These are phyloP conservation scores for Crotalus tigris DNA, from an alignment of 2,113 vertebrate genomes.

Conservation along the genomic window DNA sequence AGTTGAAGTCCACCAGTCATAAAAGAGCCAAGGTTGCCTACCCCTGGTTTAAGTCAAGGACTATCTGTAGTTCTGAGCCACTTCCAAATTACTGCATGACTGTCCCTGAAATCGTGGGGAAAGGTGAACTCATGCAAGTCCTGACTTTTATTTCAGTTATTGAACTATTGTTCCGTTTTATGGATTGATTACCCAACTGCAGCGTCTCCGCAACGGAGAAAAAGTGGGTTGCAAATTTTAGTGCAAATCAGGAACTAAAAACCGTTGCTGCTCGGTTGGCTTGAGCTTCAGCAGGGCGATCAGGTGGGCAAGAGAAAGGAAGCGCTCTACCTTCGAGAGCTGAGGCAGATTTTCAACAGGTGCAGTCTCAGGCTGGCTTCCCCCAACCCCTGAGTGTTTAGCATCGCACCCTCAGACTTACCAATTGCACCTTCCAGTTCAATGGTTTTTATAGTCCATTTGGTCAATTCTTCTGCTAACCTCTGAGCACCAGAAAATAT, in stretches of 20 bases:
- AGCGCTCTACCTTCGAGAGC: neutral
- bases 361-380: neutral
- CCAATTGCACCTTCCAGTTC: neutral
- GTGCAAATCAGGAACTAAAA: neutral
- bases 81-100: neutral
- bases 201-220: neutral
- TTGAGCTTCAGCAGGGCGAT: neutral
- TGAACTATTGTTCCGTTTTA: neutral
- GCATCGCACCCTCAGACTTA: neutral
- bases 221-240: neutral
- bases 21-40: no score
- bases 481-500: neutral
- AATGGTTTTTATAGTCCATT: neutral
- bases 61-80: neutral
- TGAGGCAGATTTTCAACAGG: neutral
- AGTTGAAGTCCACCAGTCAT: no score
- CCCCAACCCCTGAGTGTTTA: neutral
- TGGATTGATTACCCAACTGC: neutral
- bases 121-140: neutral
- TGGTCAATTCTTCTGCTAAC: neutral
- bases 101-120: neutral
- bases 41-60: no score
- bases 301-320: neutral
- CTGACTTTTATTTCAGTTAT: neutral
- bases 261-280: accelerated